Base-by-base conservation (phyloP, 2,888 invertebrate genomes). In the Flabesymbios commensalis region DNA sequence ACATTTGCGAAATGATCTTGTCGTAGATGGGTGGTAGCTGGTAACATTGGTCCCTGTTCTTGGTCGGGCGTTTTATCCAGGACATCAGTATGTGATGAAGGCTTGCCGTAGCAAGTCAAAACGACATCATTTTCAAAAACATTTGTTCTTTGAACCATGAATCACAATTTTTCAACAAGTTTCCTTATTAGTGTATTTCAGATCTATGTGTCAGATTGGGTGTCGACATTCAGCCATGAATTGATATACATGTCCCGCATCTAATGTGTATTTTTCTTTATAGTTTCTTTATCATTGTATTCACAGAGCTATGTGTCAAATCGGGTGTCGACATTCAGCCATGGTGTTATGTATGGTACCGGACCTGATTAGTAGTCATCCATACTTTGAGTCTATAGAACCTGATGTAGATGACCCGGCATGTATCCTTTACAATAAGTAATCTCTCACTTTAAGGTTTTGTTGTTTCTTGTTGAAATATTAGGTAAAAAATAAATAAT, bases 381-480 rank as follows among this genome's bases (percentile, higher is more conserved):
- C 97, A 0, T 95, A 94, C 84, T 95, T 98, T 81, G 95, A 97
- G 79, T 93, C 91, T 74, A 91, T 95, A 0, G 98, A 98, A 80
- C 93, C 93, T 0, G 93, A 96, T 78, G 93, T 98, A 2, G 95
- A 97, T 73, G 96, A 97, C 81, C 92, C 94, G 1, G 88, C 92
- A 47, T 96, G 92, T 92, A 91, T 81, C 81, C 78, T 80, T 78
- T 47, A n/a, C 32, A 2, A 17, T n/a, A 62, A 41, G 2, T 59
- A 51, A 10, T 28, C 14, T n/a, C n/a, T n/a, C n/a, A n/a, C n/a
- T n/a, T n/a, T n/a, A n/a, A n/a, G n/a, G n/a, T n/a, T n/a, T n/a
- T n/a, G n/a, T n/a, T n/a, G 10, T n/a, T 54, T 28, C 10, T 14
- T 10, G 10, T 49, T 10, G 51, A 45, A 10, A 10, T 45, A 45